Evolutionary conservation across 2,797 vertebrate genomes (phyloP).

Genomic region (Pitangus sulphuratus): DNA sequence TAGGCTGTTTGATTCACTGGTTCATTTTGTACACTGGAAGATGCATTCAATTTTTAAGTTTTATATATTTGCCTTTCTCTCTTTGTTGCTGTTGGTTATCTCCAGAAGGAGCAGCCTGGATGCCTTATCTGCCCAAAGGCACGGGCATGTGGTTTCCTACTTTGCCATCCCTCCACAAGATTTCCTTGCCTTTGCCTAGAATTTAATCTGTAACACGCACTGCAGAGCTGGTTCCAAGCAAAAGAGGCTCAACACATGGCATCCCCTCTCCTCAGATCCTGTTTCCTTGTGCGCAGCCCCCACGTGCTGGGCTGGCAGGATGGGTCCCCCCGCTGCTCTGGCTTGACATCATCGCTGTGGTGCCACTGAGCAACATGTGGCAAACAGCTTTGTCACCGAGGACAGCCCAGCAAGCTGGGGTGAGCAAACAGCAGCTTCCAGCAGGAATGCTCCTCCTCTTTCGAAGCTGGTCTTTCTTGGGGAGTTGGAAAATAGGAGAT

Average conservation of each 20-base stretch:
- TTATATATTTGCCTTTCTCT: background rate
- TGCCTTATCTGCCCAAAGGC: background rate
- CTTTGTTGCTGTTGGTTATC: background rate
- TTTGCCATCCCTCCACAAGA: background rate
- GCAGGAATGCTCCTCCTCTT: background rate
- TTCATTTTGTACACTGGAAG: background rate
- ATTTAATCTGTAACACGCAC: background rate
- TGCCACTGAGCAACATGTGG: background rate
- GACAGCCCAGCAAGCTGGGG: background rate
- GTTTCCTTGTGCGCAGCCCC: background rate
- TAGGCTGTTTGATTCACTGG: background rate
- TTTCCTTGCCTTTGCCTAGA: background rate
- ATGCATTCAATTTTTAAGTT: background rate
- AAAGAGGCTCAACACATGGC: background rate
- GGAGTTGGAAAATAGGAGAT: background rate
- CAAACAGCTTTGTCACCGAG: background rate
- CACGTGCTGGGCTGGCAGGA: background rate
- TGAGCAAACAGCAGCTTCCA: background rate
- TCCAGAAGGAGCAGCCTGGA: background rate
- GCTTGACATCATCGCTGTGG: background rate
- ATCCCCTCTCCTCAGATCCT: background rate
- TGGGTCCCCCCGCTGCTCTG: background rate
- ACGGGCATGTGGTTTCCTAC: fast-evolving
- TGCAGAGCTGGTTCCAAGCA: background rate
- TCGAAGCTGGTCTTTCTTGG: background rate